Conservation (phyloP, 2,888 invertebrate species). For the Xanthostigma xanthostigma region DNA sequence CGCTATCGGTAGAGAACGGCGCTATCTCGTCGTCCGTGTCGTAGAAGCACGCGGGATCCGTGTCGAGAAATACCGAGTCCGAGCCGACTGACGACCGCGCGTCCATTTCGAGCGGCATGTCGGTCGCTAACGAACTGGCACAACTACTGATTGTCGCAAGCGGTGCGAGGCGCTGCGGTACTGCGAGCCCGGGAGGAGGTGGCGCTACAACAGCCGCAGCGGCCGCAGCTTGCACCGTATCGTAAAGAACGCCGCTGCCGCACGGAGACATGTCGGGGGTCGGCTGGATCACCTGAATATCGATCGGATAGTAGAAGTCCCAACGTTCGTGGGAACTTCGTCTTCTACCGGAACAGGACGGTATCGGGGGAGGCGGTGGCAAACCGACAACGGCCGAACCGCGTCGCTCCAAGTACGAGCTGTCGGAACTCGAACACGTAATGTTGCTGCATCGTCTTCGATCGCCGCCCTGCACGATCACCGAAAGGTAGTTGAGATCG, state of each 20-base stretch:
- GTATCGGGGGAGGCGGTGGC: conserved; percentile 39
- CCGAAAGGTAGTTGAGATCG: conserved; percentile 16
- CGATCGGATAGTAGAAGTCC: conserved; percentile 44
- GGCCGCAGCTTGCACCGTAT: conserved; percentile 16
- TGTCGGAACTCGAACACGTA: conserved; percentile 73
- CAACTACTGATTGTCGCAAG: conserved; percentile 69
- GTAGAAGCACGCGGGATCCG: conserved; percentile 38
- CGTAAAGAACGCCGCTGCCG: conserved; percentile 45
- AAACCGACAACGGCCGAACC: conserved; percentile 66
- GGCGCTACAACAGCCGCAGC: conserved; percentile 13
- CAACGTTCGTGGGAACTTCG: conserved; percentile 28
- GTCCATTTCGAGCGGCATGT: conserved; percentile 49
- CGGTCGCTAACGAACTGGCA: conserved; percentile 48
- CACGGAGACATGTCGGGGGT: conserved; percentile 74
- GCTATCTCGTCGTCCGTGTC: conserved; percentile 77
- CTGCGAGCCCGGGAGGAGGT: conserved; percentile 15
- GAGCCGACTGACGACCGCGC: conserved; percentile 54
- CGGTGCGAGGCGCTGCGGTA: conserved; percentile 44
- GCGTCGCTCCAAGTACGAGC: conserved; percentile 67
- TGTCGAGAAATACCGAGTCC: conserved; percentile 68
- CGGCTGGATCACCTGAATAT: conserved; percentile 58
- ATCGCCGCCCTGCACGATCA: conserved; percentile 19
- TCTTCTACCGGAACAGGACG: conserved; percentile 26
- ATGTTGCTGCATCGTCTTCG: conserved; percentile 61
- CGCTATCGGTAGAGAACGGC: conserved; percentile 72